Evolutionary conservation across 1,140 invertebrate genomes (phyloP).

Genomic region (Calephelis virginiensis): DNA sequence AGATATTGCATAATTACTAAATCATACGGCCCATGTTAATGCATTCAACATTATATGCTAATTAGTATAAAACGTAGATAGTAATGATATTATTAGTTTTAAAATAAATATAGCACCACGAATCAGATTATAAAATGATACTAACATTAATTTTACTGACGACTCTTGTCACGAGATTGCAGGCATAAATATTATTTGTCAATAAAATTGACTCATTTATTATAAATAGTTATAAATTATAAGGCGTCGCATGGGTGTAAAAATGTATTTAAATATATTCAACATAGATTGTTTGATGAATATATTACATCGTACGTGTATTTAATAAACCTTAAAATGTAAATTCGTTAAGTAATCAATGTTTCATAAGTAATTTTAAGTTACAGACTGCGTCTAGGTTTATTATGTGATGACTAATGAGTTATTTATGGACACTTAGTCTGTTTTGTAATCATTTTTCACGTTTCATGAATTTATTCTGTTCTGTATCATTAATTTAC

Average conservation of each 20-base stretch:
- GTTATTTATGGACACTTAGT: neutral
- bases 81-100: no score
- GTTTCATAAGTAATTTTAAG: slow-evolving; percentile 3
- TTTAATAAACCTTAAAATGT: neutral
- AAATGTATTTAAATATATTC: slow-evolving; percentile 9
- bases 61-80: no score
- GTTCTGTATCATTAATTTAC: no score
- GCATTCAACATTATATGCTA: no score
- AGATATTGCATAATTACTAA: no score
- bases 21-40: no score
- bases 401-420: slow-evolving; percentile 9
- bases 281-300: neutral
- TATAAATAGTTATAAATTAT: neutral
- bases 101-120: no score
- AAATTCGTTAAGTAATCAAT: neutral
- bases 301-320: neutral
- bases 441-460: neutral
- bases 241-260: neutral
- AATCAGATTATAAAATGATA: no score
- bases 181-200: neutral
- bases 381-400: neutral
- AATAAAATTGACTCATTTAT: neutral
- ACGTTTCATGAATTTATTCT: neutral
- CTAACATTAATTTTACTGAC: no score
- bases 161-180: neutral